Base-by-base conservation (phyloP, 1,140 invertebrate species). In the Diuraphis noxia region DNA sequence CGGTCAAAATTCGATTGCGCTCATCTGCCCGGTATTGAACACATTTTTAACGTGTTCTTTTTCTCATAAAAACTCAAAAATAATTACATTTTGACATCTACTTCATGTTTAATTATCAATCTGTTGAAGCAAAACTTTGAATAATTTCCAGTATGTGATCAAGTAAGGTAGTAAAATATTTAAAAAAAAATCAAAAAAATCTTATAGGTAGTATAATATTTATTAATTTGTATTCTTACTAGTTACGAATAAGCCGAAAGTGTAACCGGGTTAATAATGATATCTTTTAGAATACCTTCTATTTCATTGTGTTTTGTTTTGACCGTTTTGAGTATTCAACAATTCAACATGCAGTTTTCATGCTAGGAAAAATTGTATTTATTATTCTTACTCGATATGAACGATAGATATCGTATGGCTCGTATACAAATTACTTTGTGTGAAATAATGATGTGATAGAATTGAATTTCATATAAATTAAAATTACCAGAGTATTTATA, bases 1-100 rank as follows among this genome's bases (percentile, higher is more conserved):
- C 46, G 84, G 43, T 86, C 34, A 19, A 86, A 63, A 88, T 41
- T 21, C 63, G 72, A 88, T 88, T 40, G 52, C 86, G 52, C 52
- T 88, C 87, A 88, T 88, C 87, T 88, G 49, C 87, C 52, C 41
- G 30, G 25, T 82, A 41, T 13, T 82, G 38, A 38, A 23, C 38
- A 82, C 81, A 41, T 82, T 82, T 30, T 41, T 82, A 41, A 41
- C 30, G 40, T 41, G 30, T 41, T 81, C 30, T 82, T 79, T 82
- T 82, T 81, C 23, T n/a, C 13, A 34, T n/a, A 13, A 23, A 72
- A 72, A 72, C 13, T 72, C n/a, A 72, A 72, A 63, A 17, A 72
- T 72, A 72, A n/a, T 72, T 72, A n/a, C n/a, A 4, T 17, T 34
- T 63, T 63, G 2, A 30, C 30, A 63, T 30, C 9, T 30, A 30